Conservation (phyloP, 2,888 invertebrate genomes). For the Lasioglossum lativentre region DNA sequence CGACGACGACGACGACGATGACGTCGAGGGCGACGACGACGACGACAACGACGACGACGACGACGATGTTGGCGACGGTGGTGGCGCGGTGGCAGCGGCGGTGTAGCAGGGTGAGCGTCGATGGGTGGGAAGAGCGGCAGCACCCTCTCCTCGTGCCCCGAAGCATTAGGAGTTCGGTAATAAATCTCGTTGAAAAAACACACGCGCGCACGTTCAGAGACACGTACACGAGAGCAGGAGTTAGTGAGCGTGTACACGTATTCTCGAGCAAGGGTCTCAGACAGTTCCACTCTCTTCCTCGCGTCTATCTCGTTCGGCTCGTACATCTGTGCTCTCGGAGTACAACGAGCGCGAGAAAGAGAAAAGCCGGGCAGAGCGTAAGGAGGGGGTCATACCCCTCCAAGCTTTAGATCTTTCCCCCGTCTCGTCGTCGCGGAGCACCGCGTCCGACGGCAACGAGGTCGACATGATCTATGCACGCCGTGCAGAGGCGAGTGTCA, state of each 20-base stretch:
- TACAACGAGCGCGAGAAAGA: slow-evolving; percentile 58
- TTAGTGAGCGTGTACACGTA: slow-evolving; percentile 44
- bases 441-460: slow-evolving; percentile 71
- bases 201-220: slow-evolving; percentile 68
- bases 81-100: slow-evolving; percentile 23
- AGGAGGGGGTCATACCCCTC: slow-evolving; percentile 43
- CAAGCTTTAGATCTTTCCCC: slow-evolving; percentile 62
- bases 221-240: slow-evolving; percentile 38
- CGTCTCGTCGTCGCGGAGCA: slow-evolving; percentile 55
- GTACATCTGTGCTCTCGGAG: slow-evolving; percentile 70
- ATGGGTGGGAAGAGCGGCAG: slow-evolving; percentile 58
- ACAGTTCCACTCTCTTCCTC: slow-evolving; percentile 66
- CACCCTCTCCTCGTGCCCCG: slow-evolving; percentile 72
- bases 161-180: slow-evolving; percentile 82
- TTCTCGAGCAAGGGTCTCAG: slow-evolving; percentile 58
- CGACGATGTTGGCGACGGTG: slow-evolving; percentile 40
- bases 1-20: background rate
- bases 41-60: slow-evolving; percentile 28
- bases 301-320: slow-evolving; percentile 72
- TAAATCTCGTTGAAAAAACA: slow-evolving; percentile 84
- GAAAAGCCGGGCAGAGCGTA: slow-evolving; percentile 52
- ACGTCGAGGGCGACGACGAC: slow-evolving; percentile 31
- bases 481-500: slow-evolving; percentile 76
- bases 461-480: slow-evolving; percentile 80
- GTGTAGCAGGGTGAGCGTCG: slow-evolving; percentile 48